phyloP scores from a whole-genome alignment of 2,113 vertebrate genomes.

The Galeopterus variegatus region DNA sequence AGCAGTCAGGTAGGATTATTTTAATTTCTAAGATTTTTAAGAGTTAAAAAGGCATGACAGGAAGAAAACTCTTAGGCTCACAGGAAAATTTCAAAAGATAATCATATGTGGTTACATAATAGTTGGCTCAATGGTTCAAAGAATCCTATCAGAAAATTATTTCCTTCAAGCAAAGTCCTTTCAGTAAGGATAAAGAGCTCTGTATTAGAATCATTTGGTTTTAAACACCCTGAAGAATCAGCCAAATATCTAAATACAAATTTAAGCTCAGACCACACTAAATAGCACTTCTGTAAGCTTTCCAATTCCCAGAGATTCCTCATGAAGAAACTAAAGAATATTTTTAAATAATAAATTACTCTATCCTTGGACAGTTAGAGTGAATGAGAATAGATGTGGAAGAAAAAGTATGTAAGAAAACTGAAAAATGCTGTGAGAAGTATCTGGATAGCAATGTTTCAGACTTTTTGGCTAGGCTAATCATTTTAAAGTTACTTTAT shows the following conservation, averaged over 20 bases:
- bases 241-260: neutral
- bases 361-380: neutral
- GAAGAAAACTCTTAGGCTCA: slow-evolving; percentile 32
- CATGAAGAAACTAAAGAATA: slow-evolving; percentile 54
- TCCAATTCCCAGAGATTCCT: slow-evolving; percentile 61
- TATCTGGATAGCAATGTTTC: neutral
- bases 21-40: slow-evolving; percentile 67
- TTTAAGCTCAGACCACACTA: slow-evolving; percentile 48
- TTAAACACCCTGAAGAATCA: slow-evolving; percentile 22
- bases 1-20: slow-evolving; percentile 58
- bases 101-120: neutral
- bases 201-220: neutral
- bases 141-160: slow-evolving; percentile 28
- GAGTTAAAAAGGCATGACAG: slow-evolving; percentile 51
- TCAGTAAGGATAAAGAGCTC: neutral
- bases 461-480: neutral
- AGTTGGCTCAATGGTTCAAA: slow-evolving; percentile 63
- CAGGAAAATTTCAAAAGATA: slow-evolving; percentile 22
- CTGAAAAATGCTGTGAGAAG: neutral
- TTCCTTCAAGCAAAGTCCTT: slow-evolving; percentile 55
- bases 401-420: neutral
- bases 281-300: slow-evolving; percentile 53
- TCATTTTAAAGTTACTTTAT: neutral
- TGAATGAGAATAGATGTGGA: neutral
- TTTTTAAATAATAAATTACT: neutral